Evolutionary conservation across 1,140 invertebrate genomes (phyloP), one percentile per base, ranked within the genome.

Genomic region (Caenorhabditis latens): DNA sequence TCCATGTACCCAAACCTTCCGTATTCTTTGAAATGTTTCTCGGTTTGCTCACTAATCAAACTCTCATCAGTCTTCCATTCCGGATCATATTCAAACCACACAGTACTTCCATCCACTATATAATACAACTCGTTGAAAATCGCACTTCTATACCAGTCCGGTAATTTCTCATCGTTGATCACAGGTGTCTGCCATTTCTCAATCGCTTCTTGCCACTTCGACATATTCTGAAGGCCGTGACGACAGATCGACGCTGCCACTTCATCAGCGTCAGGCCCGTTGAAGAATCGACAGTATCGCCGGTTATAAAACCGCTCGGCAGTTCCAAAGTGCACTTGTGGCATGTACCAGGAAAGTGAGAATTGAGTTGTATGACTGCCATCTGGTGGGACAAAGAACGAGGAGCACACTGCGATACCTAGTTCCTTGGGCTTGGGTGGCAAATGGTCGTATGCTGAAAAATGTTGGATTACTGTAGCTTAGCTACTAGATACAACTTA

Each of bases 91-190:
- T 95, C 94, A 11, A 96, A 87, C 97, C 97, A 98, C 75, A 97
- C 93, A 1, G 95, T 95, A 21, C 96, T 97, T 21, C 97, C 96
- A 93, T 98, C 97, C 87, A 96, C 95, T 6, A 98, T 94, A 93
- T 95, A 98, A 93, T 98, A 98, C 67, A 97, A 93, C 94, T 98
- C 96, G 94, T 98, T 98, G 93, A 98, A 97, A 91, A 98, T 93
- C 87, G 96, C 96, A 91, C 95, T 95, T 94, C 97, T 98, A 16
- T 75, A 89, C 88, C 88, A 89, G 21, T 88, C 88, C 13, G 88
- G 88, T 2, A 89, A 24, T 24, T 21, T 94, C 94, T 93, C 93
- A 93, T 97, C 95, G 88, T 95, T 94, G 48, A 98, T 93, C 88
- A 97, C 94, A 11, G 95, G 95, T 58, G 94, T 94, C 92, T 97